Percentiles rank a stretch among this genome's conserved stretches.
Evolutionary conservation across 2,888 invertebrate species (phyloP).

Genomic region (Lasioglossum leucozonium): DNA sequence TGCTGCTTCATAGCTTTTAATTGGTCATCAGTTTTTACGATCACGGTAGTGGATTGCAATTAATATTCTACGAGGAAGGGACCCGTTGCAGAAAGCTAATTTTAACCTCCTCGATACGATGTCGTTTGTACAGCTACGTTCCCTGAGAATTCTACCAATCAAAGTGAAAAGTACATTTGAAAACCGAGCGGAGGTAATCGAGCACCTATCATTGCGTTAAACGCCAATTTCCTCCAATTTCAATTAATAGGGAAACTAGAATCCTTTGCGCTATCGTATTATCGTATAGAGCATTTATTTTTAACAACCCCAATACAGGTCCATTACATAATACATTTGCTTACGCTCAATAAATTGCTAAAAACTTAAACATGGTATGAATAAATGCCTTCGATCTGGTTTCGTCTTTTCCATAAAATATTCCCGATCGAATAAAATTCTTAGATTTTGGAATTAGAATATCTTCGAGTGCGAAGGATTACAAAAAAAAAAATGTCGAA

Average conservation of each 20-base stretch:
- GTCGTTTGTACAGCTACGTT: not conserved
- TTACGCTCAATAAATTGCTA: no score
- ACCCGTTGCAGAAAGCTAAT: not conserved
- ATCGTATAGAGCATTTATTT: no score
- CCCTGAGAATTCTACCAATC: not conserved
- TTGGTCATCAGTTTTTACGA: slow-evolving; percentile 22
- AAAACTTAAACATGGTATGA: no score
- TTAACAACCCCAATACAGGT: no score
- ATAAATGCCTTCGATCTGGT: no score
- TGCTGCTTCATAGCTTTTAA: slow-evolving; percentile 44
- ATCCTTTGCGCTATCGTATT: no score
- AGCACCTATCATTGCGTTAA: not conserved
- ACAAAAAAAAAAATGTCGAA: not conserved
- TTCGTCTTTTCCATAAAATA: no score
- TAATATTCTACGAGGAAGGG: not conserved
- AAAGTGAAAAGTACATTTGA: not conserved
- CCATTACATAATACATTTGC: no score
- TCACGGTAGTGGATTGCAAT: not conserved
- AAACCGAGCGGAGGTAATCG: not conserved
- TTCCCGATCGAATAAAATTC: no score
- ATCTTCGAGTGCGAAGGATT: not conserved
- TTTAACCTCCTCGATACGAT: not conserved
- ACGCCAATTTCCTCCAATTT: not conserved
- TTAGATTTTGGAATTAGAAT: no score
- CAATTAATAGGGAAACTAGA: no score